These are phyloP conservation scores for human (Homo sapiens) DNA, from an alignment of 2,113 vertebrate species.

Conservation along the genomic window DNA sequence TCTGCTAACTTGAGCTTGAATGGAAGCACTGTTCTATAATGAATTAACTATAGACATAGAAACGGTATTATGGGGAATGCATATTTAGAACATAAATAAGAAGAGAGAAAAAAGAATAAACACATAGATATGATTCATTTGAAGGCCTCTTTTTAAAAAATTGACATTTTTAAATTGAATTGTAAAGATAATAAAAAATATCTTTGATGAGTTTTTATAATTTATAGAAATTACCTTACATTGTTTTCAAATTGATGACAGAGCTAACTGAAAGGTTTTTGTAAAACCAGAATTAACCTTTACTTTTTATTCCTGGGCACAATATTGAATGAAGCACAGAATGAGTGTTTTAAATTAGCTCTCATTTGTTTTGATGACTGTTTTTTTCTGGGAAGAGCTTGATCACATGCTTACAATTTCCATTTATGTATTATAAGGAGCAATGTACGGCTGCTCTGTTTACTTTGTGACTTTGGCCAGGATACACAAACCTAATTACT, in stretches of 20 bases:
- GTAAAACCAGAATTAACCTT: slow-evolving; percentile 29
- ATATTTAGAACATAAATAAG: slow-evolving; percentile 74
- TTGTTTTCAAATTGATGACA: background rate
- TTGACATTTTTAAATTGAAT: slow-evolving; percentile 58
- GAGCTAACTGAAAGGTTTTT: background rate
- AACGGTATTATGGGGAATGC: slow-evolving; percentile 76
- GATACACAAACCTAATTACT: background rate
- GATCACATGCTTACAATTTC: background rate
- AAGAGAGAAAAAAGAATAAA: slow-evolving; percentile 69
- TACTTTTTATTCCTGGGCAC: background rate
- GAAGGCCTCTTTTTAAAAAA: slow-evolving; percentile 58
- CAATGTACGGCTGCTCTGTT: background rate
- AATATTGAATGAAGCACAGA: background rate
- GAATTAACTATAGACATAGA: slow-evolving; percentile 79
- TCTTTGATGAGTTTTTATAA: slow-evolving; percentile 6
- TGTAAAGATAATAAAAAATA: slow-evolving; percentile 28
- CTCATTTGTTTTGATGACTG: background rate
- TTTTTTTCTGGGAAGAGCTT: background rate
- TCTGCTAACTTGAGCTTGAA: slow-evolving; percentile 78
- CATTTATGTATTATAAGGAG: background rate
- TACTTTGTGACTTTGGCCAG: background rate
- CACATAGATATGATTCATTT: slow-evolving; percentile 61
- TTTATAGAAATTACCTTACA: slow-evolving; percentile 14
- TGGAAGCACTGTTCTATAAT: slow-evolving; percentile 77
- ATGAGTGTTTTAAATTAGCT: background rate